Percentiles rank a stretch among this genome's conserved stretches.
phyloP scores from a whole-genome alignment of 2,113 vertebrate species.

The Eublepharis macularius region DNA sequence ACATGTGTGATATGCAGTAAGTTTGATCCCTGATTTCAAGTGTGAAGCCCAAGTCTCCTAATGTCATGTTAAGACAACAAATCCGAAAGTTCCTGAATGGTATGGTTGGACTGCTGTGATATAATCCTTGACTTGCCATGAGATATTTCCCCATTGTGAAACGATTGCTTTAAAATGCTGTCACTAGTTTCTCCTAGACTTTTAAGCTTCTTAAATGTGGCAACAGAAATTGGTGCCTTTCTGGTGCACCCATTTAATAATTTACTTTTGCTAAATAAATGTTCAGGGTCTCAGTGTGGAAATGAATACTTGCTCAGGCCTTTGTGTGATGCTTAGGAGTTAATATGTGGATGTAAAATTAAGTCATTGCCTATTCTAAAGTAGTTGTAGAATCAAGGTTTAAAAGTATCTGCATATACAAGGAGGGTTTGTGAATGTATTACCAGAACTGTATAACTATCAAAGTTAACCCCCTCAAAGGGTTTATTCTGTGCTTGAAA shows the following conservation, averaged over 20 bases:
- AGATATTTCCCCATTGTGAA: no score
- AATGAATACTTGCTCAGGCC: background rate
- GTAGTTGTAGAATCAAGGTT: background rate
- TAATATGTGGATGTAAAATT: background rate
- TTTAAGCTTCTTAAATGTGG: no score
- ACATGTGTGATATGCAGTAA: no score
- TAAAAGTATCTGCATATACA: background rate
- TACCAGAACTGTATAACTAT: background rate
- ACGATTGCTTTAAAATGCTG: background rate
- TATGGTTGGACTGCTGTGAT: no score
- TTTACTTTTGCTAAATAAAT: conserved; percentile 4
- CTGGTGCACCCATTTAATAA: background rate
- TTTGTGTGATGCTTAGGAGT: background rate
- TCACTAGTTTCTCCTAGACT: no score
- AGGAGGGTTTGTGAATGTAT: background rate
- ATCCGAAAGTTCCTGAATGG: no score
- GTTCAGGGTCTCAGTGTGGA: background rate
- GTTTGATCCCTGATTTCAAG: no score
- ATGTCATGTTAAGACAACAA: no score
- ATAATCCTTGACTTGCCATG: no score
- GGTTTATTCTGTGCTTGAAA: background rate
- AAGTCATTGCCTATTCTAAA: background rate
- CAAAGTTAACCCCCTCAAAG: background rate
- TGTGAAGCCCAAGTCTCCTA: no score
- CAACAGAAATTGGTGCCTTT: background rate